These are phyloP conservation scores for Argyrosomus regius DNA, from an alignment of 2,797 vertebrate species.

Conservation along the genomic window DNA sequence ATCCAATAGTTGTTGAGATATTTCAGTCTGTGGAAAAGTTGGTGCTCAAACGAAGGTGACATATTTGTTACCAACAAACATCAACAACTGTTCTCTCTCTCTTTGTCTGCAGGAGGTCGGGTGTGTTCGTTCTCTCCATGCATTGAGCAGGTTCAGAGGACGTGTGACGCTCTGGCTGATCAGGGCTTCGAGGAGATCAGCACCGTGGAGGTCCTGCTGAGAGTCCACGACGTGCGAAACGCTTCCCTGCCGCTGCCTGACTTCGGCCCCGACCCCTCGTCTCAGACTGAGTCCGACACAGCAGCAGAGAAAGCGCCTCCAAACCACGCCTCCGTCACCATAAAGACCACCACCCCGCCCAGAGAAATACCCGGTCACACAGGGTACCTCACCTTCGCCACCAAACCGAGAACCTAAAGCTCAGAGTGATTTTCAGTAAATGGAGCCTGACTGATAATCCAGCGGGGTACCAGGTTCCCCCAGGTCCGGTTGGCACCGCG, in stretches of 20 bases:
- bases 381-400: conserved; percentile 97
- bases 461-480: conserved; percentile 39
- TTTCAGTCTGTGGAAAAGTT: not conserved
- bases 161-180: conserved; percentile 88
- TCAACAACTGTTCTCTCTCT: not conserved
- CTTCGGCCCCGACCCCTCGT: conserved; percentile 84
- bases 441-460: conserved; percentile 39
- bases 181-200: conserved; percentile 91
- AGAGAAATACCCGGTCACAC: conserved; percentile 95
- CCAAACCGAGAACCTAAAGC: conserved; percentile 89
- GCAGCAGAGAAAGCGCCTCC: conserved; percentile 33
- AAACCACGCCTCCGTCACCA: conserved; percentile 71
- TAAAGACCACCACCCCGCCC: conserved; percentile 90
- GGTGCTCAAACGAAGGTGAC: not conserved
- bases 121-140: conserved; percentile 97
- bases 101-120: conserved; percentile 88
- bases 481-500: conserved; percentile 23
- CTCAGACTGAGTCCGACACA: not conserved
- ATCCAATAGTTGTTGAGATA: not conserved
- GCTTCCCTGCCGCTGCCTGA: conserved; percentile 90
- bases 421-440: too few species aligned
- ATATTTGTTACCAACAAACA: not conserved
- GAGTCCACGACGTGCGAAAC: conserved; percentile 91
- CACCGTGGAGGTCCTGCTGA: conserved; percentile 93
- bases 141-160: conserved; percentile 97